Base-by-base conservation (phyloP, 2,113 vertebrate genomes). In the Rhinolophus ferrumequinum region DNA sequence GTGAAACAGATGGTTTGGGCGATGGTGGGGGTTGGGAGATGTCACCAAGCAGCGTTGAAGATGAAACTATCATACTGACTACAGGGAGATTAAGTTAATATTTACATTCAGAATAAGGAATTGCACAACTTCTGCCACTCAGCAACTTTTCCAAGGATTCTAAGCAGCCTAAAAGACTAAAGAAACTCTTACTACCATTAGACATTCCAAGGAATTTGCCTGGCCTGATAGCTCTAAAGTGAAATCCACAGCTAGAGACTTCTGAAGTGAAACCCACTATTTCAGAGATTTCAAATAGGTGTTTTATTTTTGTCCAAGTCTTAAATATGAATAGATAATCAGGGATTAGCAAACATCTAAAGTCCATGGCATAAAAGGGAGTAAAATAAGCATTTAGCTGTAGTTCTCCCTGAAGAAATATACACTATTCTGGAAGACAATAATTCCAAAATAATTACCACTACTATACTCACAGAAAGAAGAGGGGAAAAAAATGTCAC, bases 301-400 rank as follows among this genome's bases (percentile, higher is more conserved):
- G 56, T 88, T 85, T 66, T 38, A n/a, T 28, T 75, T 60, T 18
- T 81, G 4, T 38, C n/a, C 7, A 52, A 76, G 3, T 62, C 44
- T 15, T 82, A 47, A 77, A 72, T 44, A 73, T 47, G 38, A 72
- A 79, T 41, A 81, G 24, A 21, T 28, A 82, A 24, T 11, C 52
- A 81, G 84, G 58, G 30, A 66, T 86, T 86, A 85, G 21, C 22
- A 91, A 70, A 95, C 18, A 85, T 38, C n/a, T 91, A 67, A 84
- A 69, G 21, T 64, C 12, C 4, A 12, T 38, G 41, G 64, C 28
- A 66, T 81, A 19, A 85, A 94, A 85, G 47, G 19, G 24, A 75
- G 3, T 30, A 47, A 75, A 73, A 82, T 28, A 86, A 35, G 60
- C 38, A 47, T 2, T 3, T 72, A 66, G 38, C 38, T 35, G 22